Evolutionary conservation across 2,797 vertebrate species (phyloP).

Genomic region (Typhlichthys eigenmanni): DNA sequence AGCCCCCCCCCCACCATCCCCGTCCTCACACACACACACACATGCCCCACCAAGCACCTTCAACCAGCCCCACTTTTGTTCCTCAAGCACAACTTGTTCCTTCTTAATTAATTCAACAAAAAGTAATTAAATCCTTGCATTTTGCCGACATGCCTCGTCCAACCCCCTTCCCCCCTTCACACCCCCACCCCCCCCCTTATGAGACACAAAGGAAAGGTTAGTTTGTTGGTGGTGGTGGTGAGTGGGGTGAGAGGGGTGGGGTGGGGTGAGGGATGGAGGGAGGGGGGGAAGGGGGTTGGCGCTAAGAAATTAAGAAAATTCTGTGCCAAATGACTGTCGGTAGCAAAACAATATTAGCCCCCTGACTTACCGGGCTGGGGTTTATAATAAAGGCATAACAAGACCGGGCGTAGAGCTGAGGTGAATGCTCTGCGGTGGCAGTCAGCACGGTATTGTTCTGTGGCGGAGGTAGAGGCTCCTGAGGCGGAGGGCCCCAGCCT

Average conservation of each 20-base stretch:
- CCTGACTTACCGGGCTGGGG: conserved; percentile 68
- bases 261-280: conserved; percentile 30
- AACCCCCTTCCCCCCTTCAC: conserved; percentile 41
- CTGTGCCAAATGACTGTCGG: conserved; percentile 82
- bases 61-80: conserved; percentile 77
- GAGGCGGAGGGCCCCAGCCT: conserved; percentile 59
- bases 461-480: conserved; percentile 63
- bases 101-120: conserved; percentile 83
- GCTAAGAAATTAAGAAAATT: conserved; percentile 76
- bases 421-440: conserved; percentile 65
- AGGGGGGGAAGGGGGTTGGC: conserved; percentile 50
- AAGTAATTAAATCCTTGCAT: conserved; percentile 83
- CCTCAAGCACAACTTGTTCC: conserved; percentile 72
- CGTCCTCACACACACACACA: conserved; percentile 21
- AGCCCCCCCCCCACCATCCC: conserved; percentile 47
- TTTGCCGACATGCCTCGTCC: conserved; percentile 67
- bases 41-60: conserved; percentile 57
- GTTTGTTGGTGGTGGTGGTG: conserved; percentile 44
- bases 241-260: conserved; percentile 51
- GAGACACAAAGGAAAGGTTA: conserved; percentile 73
- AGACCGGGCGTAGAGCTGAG: conserved; percentile 67
- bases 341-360: conserved; percentile 82
- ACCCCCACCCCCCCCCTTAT: conserved; percentile 45
- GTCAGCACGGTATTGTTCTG: conserved; percentile 73
- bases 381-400: conserved; percentile 79